phyloP scores from a whole-genome alignment of 2,888 invertebrate species.

The Apeira syringaria region DNA sequence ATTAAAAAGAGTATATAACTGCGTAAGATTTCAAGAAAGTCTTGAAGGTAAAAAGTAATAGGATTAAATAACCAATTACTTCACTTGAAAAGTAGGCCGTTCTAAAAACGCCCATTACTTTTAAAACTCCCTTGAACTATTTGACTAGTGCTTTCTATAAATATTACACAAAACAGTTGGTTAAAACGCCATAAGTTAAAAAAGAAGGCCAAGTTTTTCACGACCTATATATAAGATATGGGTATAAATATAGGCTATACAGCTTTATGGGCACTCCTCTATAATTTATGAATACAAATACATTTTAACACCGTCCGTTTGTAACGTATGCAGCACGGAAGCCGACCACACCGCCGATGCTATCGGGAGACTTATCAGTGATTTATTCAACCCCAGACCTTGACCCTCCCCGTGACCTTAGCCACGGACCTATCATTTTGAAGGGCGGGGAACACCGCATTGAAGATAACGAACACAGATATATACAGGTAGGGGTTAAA shows the following conservation, averaged over 20 bases:
- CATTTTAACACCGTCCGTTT: slow-evolving; percentile 3
- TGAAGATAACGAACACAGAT: slow-evolving; percentile 9
- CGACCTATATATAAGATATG: no score
- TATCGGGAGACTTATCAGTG: slow-evolving; percentile 17
- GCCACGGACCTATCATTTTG: slow-evolving; percentile 13
- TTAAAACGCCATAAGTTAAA: no score
- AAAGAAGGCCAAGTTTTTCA: not conserved
- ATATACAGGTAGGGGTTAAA: not conserved
- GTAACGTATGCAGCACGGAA: slow-evolving; percentile 5
- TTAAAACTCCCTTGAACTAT: no score
- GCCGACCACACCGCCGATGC: slow-evolving; percentile 12
- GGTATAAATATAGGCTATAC: no score
- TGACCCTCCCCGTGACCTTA: slow-evolving; percentile 17
- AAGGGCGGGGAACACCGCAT: slow-evolving; percentile 18
- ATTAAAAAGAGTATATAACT: no score
- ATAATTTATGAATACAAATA: slow-evolving; percentile 10
- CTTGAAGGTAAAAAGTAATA: no score
- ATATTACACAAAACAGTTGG: no score
- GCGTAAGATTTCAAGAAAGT: no score
- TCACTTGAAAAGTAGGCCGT: no score
- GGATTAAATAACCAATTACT: no score
- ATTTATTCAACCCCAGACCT: slow-evolving; percentile 16
- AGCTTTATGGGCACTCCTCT: not conserved
- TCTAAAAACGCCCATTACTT: no score
- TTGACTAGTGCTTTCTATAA: no score